Percentiles rank a stretch among this genome's conserved stretches.
phyloP scores from a whole-genome alignment of 2,113 vertebrate species.

The Nycticorax nycticorax region DNA sequence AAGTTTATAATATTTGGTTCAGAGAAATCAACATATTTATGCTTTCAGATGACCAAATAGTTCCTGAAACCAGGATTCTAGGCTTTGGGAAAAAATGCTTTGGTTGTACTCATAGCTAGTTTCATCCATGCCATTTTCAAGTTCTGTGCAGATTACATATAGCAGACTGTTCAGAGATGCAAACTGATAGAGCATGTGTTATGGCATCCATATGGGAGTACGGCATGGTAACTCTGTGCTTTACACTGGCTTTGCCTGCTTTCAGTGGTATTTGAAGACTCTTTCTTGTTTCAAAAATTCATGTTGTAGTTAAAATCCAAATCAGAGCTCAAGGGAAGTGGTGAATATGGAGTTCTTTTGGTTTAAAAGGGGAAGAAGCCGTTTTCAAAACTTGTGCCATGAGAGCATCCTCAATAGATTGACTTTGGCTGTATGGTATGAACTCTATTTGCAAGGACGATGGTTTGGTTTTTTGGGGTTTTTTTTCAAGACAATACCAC shows the following conservation, averaged over 20 bases:
- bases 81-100: not conserved
- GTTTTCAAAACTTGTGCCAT: not conserved
- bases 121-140: not conserved
- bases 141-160: too few relatives aligned
- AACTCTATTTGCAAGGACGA: not conserved
- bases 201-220: not conserved
- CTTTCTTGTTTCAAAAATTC: not conserved
- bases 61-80: not conserved
- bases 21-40: not conserved
- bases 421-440: not conserved
- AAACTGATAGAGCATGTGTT: not conserved
- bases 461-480: fast-evolving
- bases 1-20: not conserved
- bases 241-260: not conserved
- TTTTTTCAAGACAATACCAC: not conserved
- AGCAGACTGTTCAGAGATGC: not conserved
- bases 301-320: not conserved
- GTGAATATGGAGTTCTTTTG: not conserved
- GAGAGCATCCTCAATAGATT: not conserved
- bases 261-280: not conserved
- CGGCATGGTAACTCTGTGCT: not conserved
- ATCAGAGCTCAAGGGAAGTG: not conserved
- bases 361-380: not conserved
- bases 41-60: not conserved
- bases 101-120: not conserved